Evolutionary conservation across 2,113 vertebrate species (phyloP), one percentile per base, ranked within the genome.

Genomic region (Hemicordylus capensis): DNA sequence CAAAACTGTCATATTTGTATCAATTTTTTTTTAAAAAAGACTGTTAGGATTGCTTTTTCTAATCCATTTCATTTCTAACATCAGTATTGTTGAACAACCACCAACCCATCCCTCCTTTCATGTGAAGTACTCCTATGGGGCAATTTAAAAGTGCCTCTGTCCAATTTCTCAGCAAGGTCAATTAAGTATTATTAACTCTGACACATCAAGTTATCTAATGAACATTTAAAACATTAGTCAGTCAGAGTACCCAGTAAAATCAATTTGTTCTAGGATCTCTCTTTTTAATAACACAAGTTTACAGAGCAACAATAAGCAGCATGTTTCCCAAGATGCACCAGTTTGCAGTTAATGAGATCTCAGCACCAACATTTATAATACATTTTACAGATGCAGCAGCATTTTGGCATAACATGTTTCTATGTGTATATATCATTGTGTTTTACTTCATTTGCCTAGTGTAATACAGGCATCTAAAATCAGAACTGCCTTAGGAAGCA

Each of bases 281-380:
- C 31, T 76, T 26, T 14, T n/a, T 51, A 46, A 48, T 31, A 51
- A 6, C 31, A 75, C 31, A 17, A 28, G 15, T 48, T 48, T 58
- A 44, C 46, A 44, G 39, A 31, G n/a, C 24, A 63, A 79, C 80
- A 56, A 86, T 78, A 56, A 84, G 39, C 6, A 89, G 69, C 17
- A 86, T 85, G 92, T 88, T 90, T 88, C 75, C 90, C 83, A 90
- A 61, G 28, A 90, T 51, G 80, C 78, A 84, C 42, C 80, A 74
- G 67, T 67, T 20, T 78, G 83, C 54, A 89, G 74, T 66, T 90
- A 93, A 83, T 87, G 72, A 93, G 70, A 4, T 84, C 56, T 92
- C 84, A 81, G 69, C 42, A 94, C 54, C 89, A 83, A 92, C 78
- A 89, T 88, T 88, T 86, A 87, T 85, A 80, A 86, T 83, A 90